A percentile compares a stretch with the other conserved stretches of the same genome.
phyloP scores from a whole-genome alignment of 2,797 vertebrate genomes.

The Ambastaia sidthimunki region DNA sequence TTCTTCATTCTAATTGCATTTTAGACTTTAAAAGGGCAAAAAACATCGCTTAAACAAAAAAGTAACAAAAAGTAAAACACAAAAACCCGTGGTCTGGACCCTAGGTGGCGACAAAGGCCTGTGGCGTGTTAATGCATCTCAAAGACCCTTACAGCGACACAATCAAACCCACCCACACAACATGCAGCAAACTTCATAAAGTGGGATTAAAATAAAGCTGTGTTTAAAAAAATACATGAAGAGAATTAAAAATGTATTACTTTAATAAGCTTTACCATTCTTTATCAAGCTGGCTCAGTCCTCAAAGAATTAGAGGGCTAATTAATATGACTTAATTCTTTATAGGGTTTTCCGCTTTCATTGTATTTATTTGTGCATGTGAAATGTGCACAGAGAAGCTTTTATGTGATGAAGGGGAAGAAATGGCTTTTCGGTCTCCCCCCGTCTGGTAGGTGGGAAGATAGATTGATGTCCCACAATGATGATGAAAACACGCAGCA shows the following conservation, averaged over 20 bases:
- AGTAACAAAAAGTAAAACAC: constrained; percentile 26
- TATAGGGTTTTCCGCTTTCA: constrained; percentile 71
- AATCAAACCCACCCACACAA: constrained; percentile 43
- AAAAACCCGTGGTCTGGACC: constrained; percentile 51
- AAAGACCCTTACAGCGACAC: constrained; percentile 45
- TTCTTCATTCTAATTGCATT: constrained; percentile 63
- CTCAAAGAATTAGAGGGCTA: constrained; percentile 73
- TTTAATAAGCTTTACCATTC: constrained; percentile 68
- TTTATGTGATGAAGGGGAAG: constrained; percentile 47
- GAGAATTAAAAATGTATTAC: constrained; percentile 65
- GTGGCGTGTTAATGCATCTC: constrained; percentile 53
- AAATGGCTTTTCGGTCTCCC: constrained; percentile 34
- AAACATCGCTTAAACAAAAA: neutral
- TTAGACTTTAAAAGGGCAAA: constrained; percentile 61
- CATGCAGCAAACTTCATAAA: constrained; percentile 65
- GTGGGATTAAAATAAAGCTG: constrained; percentile 68
- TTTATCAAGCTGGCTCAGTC: constrained; percentile 72
- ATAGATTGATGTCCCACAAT: constrained; percentile 55
- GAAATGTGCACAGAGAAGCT: constrained; percentile 42
- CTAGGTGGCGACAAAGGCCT: constrained; percentile 73
- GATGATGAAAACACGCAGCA: constrained; percentile 54
- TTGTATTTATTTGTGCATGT: constrained; percentile 67
- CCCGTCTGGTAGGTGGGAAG: constrained; percentile 56
- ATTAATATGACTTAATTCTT: constrained; percentile 73
- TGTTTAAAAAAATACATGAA: constrained; percentile 44